Conservation (phyloP, 2,113 vertebrate genomes). For the Pluvialis apricaria region DNA sequence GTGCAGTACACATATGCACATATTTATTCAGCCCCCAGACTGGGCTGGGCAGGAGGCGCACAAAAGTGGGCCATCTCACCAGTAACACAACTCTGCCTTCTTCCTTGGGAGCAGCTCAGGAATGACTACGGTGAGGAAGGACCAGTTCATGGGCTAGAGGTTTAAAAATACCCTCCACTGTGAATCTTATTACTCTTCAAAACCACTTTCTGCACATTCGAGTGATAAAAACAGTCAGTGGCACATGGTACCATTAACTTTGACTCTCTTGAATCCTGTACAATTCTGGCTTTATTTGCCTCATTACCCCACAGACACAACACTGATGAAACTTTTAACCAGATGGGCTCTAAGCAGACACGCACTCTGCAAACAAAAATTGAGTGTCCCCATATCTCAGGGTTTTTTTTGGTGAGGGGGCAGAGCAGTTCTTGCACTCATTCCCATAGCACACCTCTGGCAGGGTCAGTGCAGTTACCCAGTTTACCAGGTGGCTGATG, state of each 20-base stretch:
- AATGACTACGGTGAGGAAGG: not conserved
- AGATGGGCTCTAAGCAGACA: not conserved
- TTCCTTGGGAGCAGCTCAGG: not conserved
- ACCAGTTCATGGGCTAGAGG: too few relatives aligned
- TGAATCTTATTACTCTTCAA: not conserved
- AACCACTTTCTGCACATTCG: not conserved
- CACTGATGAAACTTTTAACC: too few relatives aligned
- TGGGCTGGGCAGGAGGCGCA: too few relatives aligned
- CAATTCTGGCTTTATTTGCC: not conserved
- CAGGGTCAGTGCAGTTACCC: not conserved
- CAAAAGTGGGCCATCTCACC: not conserved
- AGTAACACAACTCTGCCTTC: not conserved
- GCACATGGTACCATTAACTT: too few relatives aligned
- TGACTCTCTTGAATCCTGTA: not conserved
- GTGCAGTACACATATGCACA: rapidly evolving
- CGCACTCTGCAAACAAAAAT: not conserved
- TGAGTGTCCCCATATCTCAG: too few relatives aligned
- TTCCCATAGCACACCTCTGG: not conserved
- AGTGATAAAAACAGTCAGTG: not conserved
- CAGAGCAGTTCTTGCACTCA: not conserved
- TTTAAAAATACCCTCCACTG: not conserved
- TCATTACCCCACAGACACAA: too few relatives aligned
- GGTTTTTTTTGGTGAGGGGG: not conserved
- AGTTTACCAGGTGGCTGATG: not conserved
- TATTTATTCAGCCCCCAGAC: too few relatives aligned